These are phyloP conservation scores for Uropsilus gracilis DNA, from an alignment of 2,113 vertebrate genomes.

Conservation along the genomic window DNA sequence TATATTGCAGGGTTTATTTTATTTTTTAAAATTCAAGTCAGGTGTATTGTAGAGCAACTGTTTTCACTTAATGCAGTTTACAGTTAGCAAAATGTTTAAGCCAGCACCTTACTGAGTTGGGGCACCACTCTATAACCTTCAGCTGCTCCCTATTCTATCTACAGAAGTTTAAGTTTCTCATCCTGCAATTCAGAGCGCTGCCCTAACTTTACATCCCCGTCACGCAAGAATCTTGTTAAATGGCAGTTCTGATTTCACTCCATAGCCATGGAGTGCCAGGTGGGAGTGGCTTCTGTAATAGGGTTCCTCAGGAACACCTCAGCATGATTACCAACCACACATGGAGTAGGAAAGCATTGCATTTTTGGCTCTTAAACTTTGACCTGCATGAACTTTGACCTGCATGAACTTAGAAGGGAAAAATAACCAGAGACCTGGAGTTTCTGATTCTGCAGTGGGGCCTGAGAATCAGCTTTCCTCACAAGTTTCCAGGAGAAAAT, in stretches of 20 bases:
- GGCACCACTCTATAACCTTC: not conserved
- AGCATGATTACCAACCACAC: not conserved
- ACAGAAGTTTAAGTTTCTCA: not conserved
- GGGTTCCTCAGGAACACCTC: not conserved
- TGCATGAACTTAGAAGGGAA: not conserved
- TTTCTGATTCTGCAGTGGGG: not conserved
- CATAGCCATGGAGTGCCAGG: too few species aligned
- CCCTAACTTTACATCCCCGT: not conserved
- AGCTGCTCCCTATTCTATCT: not conserved
- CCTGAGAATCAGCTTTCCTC: not conserved
- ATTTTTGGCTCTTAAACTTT: not conserved
- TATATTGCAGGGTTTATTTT: too few species aligned
- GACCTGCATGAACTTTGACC: not conserved
- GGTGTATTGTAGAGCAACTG: not conserved
- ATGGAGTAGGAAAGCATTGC: not conserved
- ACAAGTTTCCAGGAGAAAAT: not conserved
- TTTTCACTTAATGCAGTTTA: not conserved
- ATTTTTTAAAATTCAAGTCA: too few species aligned
- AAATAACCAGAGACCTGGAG: not conserved
- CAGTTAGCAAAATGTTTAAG: not conserved
- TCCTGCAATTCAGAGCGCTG: not conserved
- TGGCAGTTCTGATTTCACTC: not conserved
- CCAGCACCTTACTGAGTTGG: not conserved
- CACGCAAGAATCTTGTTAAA: not conserved
- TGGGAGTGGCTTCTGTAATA: not conserved